A percentile compares a stretch with the other conserved stretches of the same genome.
phyloP scores from a whole-genome alignment of 2,888 invertebrate genomes.

The Drosophila maculinotata region DNA sequence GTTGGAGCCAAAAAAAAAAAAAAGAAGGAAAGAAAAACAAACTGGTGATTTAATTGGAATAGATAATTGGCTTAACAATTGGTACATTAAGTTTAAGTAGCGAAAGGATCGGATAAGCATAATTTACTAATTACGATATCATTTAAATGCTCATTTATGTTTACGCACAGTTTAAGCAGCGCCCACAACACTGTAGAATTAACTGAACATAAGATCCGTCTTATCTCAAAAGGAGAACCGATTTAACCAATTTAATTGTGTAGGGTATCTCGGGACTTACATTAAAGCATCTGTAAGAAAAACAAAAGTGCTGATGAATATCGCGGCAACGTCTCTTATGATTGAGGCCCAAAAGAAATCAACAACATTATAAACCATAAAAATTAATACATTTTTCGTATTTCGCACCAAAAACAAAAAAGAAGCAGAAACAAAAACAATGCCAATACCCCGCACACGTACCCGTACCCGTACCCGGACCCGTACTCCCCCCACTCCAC shows the following conservation, averaged over 20 bases:
- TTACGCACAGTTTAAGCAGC: neutral
- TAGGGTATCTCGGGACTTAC: slow-evolving; percentile 39
- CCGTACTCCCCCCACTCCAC: slow-evolving; percentile 3
- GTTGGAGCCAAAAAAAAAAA: slow-evolving; percentile 9
- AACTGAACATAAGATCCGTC: slow-evolving; percentile 14
- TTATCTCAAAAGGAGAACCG: slow-evolving; percentile 16
- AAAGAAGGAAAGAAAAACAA: neutral
- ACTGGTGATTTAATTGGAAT: slow-evolving; percentile 40
- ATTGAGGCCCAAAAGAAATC: slow-evolving; percentile 58
- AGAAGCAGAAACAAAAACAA: slow-evolving; percentile 54
- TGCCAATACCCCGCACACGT: slow-evolving; percentile 17
- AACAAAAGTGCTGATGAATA: slow-evolving; percentile 40
- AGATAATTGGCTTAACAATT: slow-evolving; percentile 39
- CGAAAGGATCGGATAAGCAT: slow-evolving; percentile 72
- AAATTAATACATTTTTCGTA: slow-evolving; percentile 74
- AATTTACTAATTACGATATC: slow-evolving; percentile 42
- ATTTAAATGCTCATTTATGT: slow-evolving; percentile 31
- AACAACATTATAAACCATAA: slow-evolving; percentile 71
- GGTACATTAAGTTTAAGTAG: slow-evolving; percentile 49
- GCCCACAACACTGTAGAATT: neutral
- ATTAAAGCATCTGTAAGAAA: slow-evolving; percentile 29
- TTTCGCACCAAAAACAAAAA: slow-evolving; percentile 55
- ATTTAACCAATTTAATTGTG: slow-evolving; percentile 14
- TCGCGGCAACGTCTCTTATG: slow-evolving; percentile 52
- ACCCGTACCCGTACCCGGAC: neutral